Conservation (phyloP, 1,140 invertebrate species). For the Drosophila kikkawai region DNA sequence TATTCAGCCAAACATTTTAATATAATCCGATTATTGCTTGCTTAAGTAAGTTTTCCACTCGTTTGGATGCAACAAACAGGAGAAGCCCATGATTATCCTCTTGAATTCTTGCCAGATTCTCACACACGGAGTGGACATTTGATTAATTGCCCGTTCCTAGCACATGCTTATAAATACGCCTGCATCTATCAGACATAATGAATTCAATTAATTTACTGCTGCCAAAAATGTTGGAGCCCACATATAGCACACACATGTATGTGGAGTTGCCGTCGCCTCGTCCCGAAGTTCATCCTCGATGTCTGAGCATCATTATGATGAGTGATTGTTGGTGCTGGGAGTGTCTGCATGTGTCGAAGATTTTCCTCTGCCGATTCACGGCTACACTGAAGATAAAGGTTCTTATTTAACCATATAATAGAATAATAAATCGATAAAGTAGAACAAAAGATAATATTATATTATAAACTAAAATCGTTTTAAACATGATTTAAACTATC, state of each 20-base stretch:
- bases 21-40: conserved; percentile 14
- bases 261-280: neutral
- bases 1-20: neutral
- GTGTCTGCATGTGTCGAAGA: conserved; percentile 55
- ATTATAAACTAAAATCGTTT: too few species aligned
- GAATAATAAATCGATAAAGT: neutral
- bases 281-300: conserved; percentile 38
- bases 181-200: conserved; percentile 73
- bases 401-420: neutral
- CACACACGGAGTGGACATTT: conserved; percentile 32
- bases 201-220: conserved; percentile 80
- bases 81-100: conserved; percentile 17
- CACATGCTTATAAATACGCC: conserved; percentile 52
- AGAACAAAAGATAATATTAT: neutral
- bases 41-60: conserved; percentile 8
- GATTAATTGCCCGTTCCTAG: conserved; percentile 66
- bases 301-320: conserved; percentile 77
- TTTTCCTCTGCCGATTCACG: conserved; percentile 6
- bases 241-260: conserved; percentile 7
- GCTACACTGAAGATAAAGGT: neutral
- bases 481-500: too few species aligned
- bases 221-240: conserved; percentile 40
- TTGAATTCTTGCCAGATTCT: conserved; percentile 8
- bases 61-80: conserved; percentile 11
- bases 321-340: conserved; percentile 70